These are phyloP conservation scores for Endotricha flammealis DNA, from an alignment of 2,888 invertebrate genomes.

Conservation along the genomic window DNA sequence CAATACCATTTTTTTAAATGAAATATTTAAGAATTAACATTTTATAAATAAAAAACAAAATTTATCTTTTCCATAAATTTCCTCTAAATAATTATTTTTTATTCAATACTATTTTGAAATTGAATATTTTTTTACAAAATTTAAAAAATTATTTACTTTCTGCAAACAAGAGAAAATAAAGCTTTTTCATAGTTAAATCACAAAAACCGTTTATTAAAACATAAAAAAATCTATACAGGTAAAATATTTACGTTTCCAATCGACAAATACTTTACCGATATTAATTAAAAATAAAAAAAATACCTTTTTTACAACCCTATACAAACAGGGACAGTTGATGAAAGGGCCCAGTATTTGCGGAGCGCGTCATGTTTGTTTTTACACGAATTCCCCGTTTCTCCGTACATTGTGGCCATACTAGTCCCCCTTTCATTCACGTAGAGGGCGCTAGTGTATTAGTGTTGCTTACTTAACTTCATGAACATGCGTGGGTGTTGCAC, in stretches of 20 bases:
- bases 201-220: no score
- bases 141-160: no score
- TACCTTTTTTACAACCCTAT: constrained; percentile 18
- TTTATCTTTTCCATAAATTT: no score
- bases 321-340: constrained; percentile 46
- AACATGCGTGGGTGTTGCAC: constrained; percentile 16
- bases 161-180: background rate
- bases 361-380: constrained; percentile 47
- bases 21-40: no score
- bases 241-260: no score
- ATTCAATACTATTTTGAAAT: no score
- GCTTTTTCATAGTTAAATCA: background rate
- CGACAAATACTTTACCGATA: no score
- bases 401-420: constrained; percentile 30
- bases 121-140: no score
- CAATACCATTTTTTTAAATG: no score
- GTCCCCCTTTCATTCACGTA: constrained; percentile 37
- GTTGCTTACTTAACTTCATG: constrained; percentile 27
- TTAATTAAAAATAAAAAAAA: background rate
- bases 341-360: constrained; percentile 50
- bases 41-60: no score
- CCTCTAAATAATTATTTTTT: no score
- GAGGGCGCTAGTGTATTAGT: constrained; percentile 37
- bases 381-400: constrained; percentile 39
- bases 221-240: no score